These are phyloP conservation scores for Parelbella ahira DNA, from an alignment of 2,888 invertebrate genomes.

Conservation along the genomic window DNA sequence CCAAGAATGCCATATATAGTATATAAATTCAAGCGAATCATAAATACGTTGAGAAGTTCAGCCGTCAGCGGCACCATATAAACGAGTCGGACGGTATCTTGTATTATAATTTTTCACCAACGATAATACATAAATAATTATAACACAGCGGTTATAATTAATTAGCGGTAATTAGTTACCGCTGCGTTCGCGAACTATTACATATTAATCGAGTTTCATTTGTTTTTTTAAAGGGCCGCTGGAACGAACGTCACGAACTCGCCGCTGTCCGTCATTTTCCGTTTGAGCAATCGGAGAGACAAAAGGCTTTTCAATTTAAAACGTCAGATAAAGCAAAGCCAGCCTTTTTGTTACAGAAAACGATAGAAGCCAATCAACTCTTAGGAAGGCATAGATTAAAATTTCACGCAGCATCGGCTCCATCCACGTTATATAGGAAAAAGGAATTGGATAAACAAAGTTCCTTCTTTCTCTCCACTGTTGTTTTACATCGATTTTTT, in stretches of 20 bases:
- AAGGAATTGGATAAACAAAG: constrained; percentile 25
- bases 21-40: no score
- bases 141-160: neutral
- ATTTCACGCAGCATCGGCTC: constrained; percentile 25
- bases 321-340: constrained; percentile 26
- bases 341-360: constrained; percentile 27
- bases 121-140: constrained; percentile 15
- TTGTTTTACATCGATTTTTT: constrained; percentile 6
- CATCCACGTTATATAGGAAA: constrained; percentile 25
- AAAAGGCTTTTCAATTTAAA: constrained; percentile 26
- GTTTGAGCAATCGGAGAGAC: constrained; percentile 25
- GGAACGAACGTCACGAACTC: constrained; percentile 16
- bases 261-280: constrained; percentile 23
- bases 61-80: neutral
- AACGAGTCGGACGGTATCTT: constrained; percentile 6
- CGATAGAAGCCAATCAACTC: constrained; percentile 27
- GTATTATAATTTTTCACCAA: constrained; percentile 9
- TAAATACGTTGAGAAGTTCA: neutral
- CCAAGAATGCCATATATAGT: neutral
- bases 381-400: constrained; percentile 27
- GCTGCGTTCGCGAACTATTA: constrained; percentile 19
- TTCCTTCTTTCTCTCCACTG: constrained; percentile 11
- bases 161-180: constrained; percentile 14
- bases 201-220: constrained; percentile 19
- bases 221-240: constrained; percentile 15